Base-by-base conservation (phyloP, 2,113 vertebrate genomes). In the Nesospiza acunhae region DNA sequence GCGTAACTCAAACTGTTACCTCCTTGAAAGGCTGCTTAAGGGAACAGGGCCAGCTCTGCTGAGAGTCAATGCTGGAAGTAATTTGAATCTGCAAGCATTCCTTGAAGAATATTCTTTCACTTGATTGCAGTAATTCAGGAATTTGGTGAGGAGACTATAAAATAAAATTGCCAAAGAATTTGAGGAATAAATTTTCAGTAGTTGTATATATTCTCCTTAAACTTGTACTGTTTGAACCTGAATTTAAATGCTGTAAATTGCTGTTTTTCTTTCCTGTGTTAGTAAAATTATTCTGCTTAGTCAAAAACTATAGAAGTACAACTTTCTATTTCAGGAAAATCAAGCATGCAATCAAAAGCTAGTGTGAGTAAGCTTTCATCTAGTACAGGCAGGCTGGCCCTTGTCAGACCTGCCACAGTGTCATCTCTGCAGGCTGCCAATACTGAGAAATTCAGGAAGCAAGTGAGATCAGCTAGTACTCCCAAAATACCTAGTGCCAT, bases 311-410 rank as follows among this genome's bases (percentile, higher is more conserved):
- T 44, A 75, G 56, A 90, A 88, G 27, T 55, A 27, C 88, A 90
- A 88, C 39, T 79, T 85, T 95, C 42, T 96, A 19, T 97, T 96
- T 83, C 90, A 98, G 98, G 83, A 37, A 96, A 90, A 75, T 31
- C 90, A 20, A 73, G 47, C 7, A 14, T 52, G 5, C 59, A 69
- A 62, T 66, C 87, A 35, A 98, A 97, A 89, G 52, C 94, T 13
- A 94, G 94, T 14, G 53, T 97, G 30, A 98, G 92, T 63, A 95
- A 73, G 70, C 77, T 92, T 46, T 93, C 88, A 37, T 63, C 96
- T 15, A 64, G 78, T 28, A 68, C 83, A 53, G 92, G 76, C 53
- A 96, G 74, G 53, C 73, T 50, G 44, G 92, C 96, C 81, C 74
- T 97, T 26, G 60, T 15, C 21, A 97, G 87, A 79, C 92, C 96